These are phyloP conservation scores for Mystacornis crossleyi DNA, from an alignment of 2,113 vertebrate species.

Conservation along the genomic window DNA sequence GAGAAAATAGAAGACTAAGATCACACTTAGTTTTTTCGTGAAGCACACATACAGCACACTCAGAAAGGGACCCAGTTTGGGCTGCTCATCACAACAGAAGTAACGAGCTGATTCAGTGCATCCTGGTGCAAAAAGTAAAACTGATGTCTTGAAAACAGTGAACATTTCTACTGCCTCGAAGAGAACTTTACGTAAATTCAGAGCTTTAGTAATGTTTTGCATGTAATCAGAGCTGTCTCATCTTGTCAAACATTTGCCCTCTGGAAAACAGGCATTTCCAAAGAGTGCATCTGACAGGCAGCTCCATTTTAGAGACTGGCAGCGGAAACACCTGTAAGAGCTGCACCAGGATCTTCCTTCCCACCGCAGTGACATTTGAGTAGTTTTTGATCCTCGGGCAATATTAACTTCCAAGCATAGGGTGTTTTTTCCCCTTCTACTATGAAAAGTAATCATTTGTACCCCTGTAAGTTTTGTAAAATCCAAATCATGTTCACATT, in stretches of 20 bases:
- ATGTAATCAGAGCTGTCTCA: background rate
- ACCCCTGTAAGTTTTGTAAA: background rate
- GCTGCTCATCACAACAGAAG: background rate
- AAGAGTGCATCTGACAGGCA: background rate
- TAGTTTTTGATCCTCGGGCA: background rate
- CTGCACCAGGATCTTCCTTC: background rate
- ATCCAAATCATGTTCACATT: background rate
- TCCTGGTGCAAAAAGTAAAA: background rate
- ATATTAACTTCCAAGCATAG: background rate
- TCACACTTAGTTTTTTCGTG: background rate
- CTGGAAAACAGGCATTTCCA: background rate
- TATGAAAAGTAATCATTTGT: background rate
- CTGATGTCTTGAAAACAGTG: background rate
- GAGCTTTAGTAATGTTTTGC: background rate
- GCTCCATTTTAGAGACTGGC: background rate
- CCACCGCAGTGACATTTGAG: background rate
- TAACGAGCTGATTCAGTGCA: background rate
- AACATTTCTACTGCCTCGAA: background rate
- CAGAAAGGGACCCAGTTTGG: background rate
- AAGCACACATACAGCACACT: background rate
- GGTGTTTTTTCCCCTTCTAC: accelerated
- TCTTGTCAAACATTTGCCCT: background rate
- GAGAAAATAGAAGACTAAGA: background rate
- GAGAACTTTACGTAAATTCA: background rate
- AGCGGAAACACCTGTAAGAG: background rate